Conservation (phyloP, 2,888 invertebrate genomes). For the Opisthograptis luteolata region DNA sequence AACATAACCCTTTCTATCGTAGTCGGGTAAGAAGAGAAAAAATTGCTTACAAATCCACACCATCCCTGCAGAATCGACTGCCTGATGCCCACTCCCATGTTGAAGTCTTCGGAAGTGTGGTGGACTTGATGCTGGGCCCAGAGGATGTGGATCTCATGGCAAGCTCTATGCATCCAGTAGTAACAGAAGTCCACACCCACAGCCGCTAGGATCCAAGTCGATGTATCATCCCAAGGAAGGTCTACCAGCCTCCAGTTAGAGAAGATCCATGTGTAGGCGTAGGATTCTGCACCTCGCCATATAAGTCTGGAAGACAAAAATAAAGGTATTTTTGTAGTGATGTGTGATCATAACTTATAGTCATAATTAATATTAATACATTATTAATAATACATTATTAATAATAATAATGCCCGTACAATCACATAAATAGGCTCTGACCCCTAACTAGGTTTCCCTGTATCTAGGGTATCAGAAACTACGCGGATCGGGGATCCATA, state of each 20-base stretch:
- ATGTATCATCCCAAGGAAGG: constrained; percentile 88
- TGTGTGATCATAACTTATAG: too few species aligned
- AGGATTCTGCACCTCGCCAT: constrained; percentile 86
- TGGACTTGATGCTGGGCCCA: constrained; percentile 97
- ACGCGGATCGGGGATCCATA: too few species aligned
- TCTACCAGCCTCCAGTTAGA: constrained; percentile 86
- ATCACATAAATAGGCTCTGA: too few species aligned
- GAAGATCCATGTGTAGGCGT: constrained; percentile 87
- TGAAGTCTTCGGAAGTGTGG: constrained; percentile 95
- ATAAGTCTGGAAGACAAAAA: constrained; percentile 73
- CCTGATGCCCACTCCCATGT: constrained; percentile 91
- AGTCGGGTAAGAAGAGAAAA: too few species aligned
- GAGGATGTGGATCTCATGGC: constrained; percentile 89
- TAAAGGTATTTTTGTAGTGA: not conserved
- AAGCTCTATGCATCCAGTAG: constrained; percentile 89
- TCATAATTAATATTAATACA: too few species aligned
- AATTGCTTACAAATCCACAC: constrained; percentile 92
- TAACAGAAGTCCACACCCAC: constrained; percentile 91
- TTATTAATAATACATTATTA: too few species aligned
- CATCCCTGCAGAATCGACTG: constrained; percentile 92
- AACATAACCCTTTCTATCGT: too few species aligned
- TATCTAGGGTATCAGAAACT: too few species aligned
- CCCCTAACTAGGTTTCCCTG: too few species aligned
- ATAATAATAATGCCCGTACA: too few species aligned
- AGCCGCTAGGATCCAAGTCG: constrained; percentile 90